A percentile compares a stretch with the other conserved stretches of the same genome.
Conservation (phyloP, 2,113 vertebrate genomes). For the Paraplagusia blochii region DNA sequence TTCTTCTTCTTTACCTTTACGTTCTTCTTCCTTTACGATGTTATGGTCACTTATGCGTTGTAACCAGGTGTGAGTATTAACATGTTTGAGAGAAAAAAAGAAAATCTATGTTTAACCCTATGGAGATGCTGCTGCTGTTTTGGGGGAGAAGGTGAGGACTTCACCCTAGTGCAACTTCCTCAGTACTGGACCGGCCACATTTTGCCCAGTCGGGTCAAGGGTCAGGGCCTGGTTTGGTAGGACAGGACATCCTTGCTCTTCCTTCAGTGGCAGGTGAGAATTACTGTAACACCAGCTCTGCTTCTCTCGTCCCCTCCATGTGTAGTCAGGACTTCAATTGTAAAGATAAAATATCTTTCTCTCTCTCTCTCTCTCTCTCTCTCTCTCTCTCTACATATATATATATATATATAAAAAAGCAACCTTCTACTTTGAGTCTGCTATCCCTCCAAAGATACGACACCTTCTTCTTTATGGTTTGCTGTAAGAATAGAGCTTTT, state of each 20-base stretch:
- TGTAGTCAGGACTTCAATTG: slow-evolving; percentile 67
- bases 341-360: slow-evolving; percentile 58
- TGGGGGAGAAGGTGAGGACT: slow-evolving; percentile 43
- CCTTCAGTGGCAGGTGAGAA: slow-evolving; percentile 71
- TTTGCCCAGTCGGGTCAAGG: slow-evolving; percentile 44
- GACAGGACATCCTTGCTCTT: slow-evolving; percentile 70
- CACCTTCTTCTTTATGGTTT: slow-evolving; percentile 73
- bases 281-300: slow-evolving; percentile 72
- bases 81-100: slow-evolving; percentile 61
- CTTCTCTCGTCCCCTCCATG: slow-evolving; percentile 65
- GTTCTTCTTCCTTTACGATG: slow-evolving; percentile 70
- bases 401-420: slow-evolving; percentile 34
- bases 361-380: no score
- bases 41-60: slow-evolving; percentile 76
- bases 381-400: no score
- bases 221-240: slow-evolving; percentile 55
- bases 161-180: slow-evolving; percentile 41
- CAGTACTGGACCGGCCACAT: slow-evolving; percentile 43
- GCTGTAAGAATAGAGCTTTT: slow-evolving; percentile 79
- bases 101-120: slow-evolving; percentile 53
- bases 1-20: slow-evolving; percentile 3
- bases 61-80: slow-evolving; percentile 77
- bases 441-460: slow-evolving; percentile 79
- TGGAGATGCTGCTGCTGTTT: slow-evolving; percentile 70
- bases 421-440: slow-evolving; percentile 69